Percentiles rank a stretch among this genome's conserved stretches.
Conservation (phyloP, 1,140 invertebrate species). For the Arion vulgaris region DNA sequence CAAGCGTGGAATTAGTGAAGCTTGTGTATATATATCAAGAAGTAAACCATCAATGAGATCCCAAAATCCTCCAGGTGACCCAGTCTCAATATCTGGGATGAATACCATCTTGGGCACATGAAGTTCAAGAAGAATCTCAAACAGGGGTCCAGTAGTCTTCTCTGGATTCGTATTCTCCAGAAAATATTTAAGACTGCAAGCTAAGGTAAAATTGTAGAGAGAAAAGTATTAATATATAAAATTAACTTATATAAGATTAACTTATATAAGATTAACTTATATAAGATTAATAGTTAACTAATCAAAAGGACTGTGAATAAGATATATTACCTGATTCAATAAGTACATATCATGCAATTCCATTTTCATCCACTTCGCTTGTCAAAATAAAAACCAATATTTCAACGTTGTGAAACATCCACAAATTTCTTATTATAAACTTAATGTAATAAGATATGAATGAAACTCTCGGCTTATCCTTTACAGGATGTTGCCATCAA, state of each 20-base stretch:
- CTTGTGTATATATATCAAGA: constrained; percentile 87
- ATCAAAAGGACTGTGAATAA: too few species aligned
- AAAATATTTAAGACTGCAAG: constrained; percentile 86
- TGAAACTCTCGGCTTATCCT: too few species aligned
- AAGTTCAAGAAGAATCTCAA: constrained; percentile 88
- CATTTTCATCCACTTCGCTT: too few species aligned
- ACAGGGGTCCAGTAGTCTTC: constrained; percentile 84
- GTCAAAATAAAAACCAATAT: too few species aligned
- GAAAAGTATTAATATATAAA: not conserved
- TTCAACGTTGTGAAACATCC: too few species aligned
- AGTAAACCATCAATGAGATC: constrained; percentile 83
- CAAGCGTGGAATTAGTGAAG: constrained; percentile 81
- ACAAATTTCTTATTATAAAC: too few species aligned
- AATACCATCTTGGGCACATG: constrained; percentile 82
- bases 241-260: not conserved
- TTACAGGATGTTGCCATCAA: too few species aligned
- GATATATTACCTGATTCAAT: too few species aligned
- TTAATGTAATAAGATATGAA: too few species aligned
- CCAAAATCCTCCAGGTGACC: constrained; percentile 80
- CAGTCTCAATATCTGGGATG: constrained; percentile 84
- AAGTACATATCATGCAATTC: too few species aligned
- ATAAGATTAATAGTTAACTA: too few species aligned
- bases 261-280: not conserved
- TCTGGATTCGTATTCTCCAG: constrained; percentile 90
- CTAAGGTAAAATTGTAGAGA: constrained; percentile 7